Evolutionary conservation across 2,113 vertebrate species (phyloP).

Genomic region (Ctenodactylus gundi): DNA sequence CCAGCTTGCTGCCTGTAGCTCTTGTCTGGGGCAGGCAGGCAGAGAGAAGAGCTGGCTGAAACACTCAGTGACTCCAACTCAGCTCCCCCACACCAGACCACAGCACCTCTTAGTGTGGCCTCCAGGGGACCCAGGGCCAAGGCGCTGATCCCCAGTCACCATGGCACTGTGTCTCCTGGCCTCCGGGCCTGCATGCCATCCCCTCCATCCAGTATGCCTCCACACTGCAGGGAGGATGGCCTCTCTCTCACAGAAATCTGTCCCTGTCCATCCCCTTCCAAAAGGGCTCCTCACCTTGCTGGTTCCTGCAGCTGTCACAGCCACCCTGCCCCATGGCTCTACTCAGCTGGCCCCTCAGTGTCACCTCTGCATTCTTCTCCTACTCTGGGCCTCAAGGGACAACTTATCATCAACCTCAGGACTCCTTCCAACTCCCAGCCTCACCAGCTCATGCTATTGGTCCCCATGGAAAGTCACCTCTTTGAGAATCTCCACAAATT

Average conservation of each 20-base stretch:
- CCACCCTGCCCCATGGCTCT: background rate
- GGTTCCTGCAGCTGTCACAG: background rate
- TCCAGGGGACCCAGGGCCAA: background rate
- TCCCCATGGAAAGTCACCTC: background rate
- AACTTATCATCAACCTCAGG: background rate
- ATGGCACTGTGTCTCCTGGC: background rate
- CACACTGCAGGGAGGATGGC: background rate
- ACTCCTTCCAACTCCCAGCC: background rate
- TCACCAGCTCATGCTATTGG: background rate
- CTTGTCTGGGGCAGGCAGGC: background rate
- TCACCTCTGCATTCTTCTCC: rapidly evolving
- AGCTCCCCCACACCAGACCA: background rate
- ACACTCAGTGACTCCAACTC: background rate
- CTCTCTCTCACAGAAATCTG: background rate
- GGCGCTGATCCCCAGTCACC: background rate
- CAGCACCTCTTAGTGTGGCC: background rate
- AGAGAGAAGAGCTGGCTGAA: background rate
- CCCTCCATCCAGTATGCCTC: background rate
- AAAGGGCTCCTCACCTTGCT: background rate
- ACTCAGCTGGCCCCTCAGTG: background rate
- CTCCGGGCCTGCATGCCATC: background rate
- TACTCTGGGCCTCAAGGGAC: background rate
- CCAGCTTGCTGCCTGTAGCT: conserved; percentile 6
- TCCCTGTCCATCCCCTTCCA: too few species aligned
- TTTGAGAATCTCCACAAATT: background rate